phyloP scores from a whole-genome alignment of 2,113 vertebrate species.

The Opisthocomus hoazin region DNA sequence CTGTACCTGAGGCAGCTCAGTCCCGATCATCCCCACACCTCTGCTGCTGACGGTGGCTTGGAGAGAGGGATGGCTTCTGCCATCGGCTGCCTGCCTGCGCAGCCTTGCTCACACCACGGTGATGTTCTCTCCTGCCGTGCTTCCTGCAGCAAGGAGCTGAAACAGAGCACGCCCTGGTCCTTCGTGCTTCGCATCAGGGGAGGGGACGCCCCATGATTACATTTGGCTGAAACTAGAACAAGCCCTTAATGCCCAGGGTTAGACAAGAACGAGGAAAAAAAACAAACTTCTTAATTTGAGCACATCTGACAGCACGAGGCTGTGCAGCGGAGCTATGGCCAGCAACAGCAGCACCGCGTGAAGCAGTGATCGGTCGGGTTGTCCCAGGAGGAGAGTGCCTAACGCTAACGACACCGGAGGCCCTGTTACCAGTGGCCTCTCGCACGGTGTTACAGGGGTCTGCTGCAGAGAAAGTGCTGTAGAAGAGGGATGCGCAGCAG shows the following conservation, averaged over 20 bases:
- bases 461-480: background rate
- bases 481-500: background rate
- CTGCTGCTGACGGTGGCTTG: background rate
- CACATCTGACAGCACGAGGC: background rate
- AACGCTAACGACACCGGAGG: background rate
- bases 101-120: background rate
- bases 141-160: background rate
- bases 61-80: background rate
- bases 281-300: background rate
- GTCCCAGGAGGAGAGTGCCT: background rate
- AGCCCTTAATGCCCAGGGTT: background rate
- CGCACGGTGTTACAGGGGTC: too few species aligned
- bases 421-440: too few species aligned
- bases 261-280: background rate
- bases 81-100: rapidly evolving
- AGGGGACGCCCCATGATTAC: background rate
- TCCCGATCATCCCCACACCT: background rate
- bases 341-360: background rate
- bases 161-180: background rate
- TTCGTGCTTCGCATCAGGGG: background rate
- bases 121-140: background rate
- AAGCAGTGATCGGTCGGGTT: rapidly evolving
- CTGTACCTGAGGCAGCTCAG: background rate
- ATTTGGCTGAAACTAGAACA: background rate
- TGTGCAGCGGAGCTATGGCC: background rate